Evolutionary conservation across 2,113 vertebrate genomes (phyloP).

Genomic region (Dasyornis broadbenti): DNA sequence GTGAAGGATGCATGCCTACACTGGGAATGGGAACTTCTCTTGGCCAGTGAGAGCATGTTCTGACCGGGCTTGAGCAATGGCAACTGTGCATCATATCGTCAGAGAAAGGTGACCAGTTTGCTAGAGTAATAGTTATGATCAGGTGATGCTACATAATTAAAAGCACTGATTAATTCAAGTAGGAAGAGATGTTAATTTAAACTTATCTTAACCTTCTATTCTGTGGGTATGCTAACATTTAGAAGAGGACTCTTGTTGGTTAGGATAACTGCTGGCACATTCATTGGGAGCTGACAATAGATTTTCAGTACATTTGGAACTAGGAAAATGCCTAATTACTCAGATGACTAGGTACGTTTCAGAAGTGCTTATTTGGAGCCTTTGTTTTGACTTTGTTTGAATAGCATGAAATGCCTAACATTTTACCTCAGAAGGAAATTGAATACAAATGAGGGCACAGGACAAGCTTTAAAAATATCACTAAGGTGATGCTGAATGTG

Average conservation of each 20-base stretch:
- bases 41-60: not conserved
- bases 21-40: not conserved
- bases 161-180: not conserved
- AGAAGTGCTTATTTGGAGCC: slow-evolving; percentile 4
- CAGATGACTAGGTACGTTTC: slow-evolving; percentile 13
- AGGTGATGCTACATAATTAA: not conserved
- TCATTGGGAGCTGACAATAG: not conserved
- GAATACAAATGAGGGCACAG: not conserved
- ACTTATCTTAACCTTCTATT: not conserved
- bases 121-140: not conserved
- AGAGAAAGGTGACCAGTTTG: not conserved
- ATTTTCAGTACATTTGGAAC: not conserved
- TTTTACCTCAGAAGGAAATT: not conserved
- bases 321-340: slow-evolving; percentile 34
- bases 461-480: not conserved
- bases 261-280: not conserved
- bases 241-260: not conserved
- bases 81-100: accelerated
- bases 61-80: not conserved
- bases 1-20: accelerated
- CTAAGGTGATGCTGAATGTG: not conserved
- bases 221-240: not conserved
- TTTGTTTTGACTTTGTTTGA: slow-evolving; percentile 41
- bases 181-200: not conserved
- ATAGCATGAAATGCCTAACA: not conserved